These are phyloP conservation scores for Achroia grisella DNA, from an alignment of 1,140 invertebrate species.

Conservation along the genomic window DNA sequence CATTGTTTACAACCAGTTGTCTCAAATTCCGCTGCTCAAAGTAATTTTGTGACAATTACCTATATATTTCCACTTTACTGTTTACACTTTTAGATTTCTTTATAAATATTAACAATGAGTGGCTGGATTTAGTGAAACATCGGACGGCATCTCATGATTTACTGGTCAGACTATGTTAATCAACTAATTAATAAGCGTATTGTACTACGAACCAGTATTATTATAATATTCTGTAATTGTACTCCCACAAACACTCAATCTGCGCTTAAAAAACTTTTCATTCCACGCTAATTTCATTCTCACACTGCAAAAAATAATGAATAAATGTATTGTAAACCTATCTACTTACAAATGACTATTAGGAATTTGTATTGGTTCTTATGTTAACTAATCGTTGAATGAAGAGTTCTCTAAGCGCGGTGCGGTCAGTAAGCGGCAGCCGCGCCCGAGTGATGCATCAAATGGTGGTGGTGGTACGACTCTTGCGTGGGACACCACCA, in stretches of 20 bases:
- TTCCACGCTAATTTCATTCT: conserved; percentile 40
- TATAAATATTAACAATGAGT: conserved; percentile 8
- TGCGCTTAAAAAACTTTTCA: conserved; percentile 67
- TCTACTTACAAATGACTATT: background rate
- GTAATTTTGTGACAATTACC: no score
- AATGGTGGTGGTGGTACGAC: conserved; percentile 61
- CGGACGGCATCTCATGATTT: conserved; percentile 39
- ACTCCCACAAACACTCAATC: conserved; percentile 20
- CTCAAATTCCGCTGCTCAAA: no score
- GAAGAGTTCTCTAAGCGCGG: conserved; percentile 71
- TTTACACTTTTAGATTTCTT: background rate
- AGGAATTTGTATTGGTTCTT: conserved; percentile 1
- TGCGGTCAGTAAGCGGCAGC: conserved; percentile 71
- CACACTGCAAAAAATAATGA: no score
- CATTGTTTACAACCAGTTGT: conserved; percentile 44
- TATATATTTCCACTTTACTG: no score
- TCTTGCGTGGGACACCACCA: conserved; percentile 72
- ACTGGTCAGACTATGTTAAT: conserved; percentile 28
- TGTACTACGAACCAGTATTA: conserved; percentile 28
- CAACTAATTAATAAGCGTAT: conserved; percentile 56
- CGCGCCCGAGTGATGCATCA: conserved; percentile 67
- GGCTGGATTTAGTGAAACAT: background rate
- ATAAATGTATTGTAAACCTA: background rate
- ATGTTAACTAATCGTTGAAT: conserved; percentile 36
- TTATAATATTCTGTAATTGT: no score